Evolutionary conservation across 92 coral and sea anemone species (phyloP), one percentile per base, ranked within the genome.

Genomic region (Umimayanthus kanabou): DNA sequence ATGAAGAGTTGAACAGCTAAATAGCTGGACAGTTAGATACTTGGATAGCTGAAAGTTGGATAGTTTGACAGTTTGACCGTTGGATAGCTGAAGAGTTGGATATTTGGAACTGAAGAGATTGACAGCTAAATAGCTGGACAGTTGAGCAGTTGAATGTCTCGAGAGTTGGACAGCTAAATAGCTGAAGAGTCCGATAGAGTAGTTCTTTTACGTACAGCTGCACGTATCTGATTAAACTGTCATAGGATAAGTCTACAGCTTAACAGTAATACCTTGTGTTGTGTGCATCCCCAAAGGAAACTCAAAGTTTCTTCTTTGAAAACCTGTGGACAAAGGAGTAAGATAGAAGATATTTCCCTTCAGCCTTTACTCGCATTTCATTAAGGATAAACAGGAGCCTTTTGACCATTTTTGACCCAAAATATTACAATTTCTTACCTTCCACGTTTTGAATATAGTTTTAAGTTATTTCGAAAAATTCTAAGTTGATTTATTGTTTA

Each of bases 231-330:
- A 58, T 4, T 10, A 80, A 80, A 13, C 74, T 3, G 72, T 50
- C 22, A 70, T 15, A 25, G 4, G 23, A 70, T 18, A 39, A 42
- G 66, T 26, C 14, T 28, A 7, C 66, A 57, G 49, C 43, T 42
- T 8, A 64, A 11, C 55, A 67, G 39, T 66, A 69, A 6, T 90
- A 96, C 98, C 98, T 93, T 85, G 79, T 95, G 95, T 73, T 88
- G 94, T 45, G 95, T 88, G 73, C 79, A 82, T 81, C 89, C 91
- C 99, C 99, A 96, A 33, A 96, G 49, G 77, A 89, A 92, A 30
- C 82, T 55, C 84, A 96, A 91, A 9, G 85, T 92, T 64, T 89
- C 89, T 33, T 67, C 89, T 85, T 96, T 96, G 75, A 96, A 93
- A n/a, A 85, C 89, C 99, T 96, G 85, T 30, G 71, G 49, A 58